These are phyloP conservation scores for Euplexia lucipara DNA, from an alignment of 2,888 invertebrate genomes.

Conservation along the genomic window DNA sequence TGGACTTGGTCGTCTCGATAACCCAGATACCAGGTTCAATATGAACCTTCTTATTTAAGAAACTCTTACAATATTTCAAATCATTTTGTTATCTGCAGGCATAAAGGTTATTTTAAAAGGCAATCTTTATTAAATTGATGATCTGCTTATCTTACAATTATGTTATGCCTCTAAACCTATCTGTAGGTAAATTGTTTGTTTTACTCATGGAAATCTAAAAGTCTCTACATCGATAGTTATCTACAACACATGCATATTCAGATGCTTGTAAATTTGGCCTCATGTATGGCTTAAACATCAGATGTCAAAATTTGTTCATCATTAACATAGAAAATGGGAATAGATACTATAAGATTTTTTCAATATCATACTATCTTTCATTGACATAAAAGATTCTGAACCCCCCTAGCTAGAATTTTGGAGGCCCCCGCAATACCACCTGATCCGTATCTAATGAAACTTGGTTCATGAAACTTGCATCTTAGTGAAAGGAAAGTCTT, in stretches of 20 bases:
- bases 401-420: conserved; percentile 46
- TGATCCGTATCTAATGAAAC: conserved; percentile 62
- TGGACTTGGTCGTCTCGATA: conserved; percentile 50
- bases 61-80: background rate
- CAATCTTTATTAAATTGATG: background rate
- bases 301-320: conserved; percentile 12
- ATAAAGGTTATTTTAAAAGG: background rate
- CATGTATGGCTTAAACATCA: conserved; percentile 5
- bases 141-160: background rate
- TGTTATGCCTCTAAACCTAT: background rate
- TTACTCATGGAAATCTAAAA: no score
- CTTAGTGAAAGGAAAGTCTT: conserved; percentile 36
- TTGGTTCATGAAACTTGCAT: conserved; percentile 56
- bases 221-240: background rate
- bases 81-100: background rate
- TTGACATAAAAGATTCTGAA: conserved; percentile 33
- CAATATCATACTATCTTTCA: conserved; percentile 22
- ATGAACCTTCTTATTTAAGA: conserved; percentile 15
- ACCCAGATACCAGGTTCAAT: conserved; percentile 40
- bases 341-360: conserved; percentile 7
- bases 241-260: background rate
- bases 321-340: background rate
- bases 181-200: no score
- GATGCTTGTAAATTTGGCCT: conserved; percentile 7
- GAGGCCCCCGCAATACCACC: conserved; percentile 35